Evolutionary conservation across 2,888 invertebrate species (phyloP).

Genomic region (Drosophila villosipedis): DNA sequence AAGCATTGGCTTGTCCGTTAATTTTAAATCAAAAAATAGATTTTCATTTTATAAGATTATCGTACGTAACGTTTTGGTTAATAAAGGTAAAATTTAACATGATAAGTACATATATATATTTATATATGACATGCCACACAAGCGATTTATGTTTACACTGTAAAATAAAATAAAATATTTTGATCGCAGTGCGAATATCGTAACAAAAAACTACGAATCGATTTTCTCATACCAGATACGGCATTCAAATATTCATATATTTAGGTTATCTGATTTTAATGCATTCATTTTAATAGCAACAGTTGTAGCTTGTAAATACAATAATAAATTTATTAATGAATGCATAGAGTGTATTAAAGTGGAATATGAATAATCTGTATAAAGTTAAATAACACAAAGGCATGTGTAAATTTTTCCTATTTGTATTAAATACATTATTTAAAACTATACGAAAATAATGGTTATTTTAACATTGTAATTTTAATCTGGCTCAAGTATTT

Average conservation of each 20-base stretch:
- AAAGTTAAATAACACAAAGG: constrained; percentile 27
- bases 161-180: constrained; percentile 7
- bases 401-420: constrained; percentile 19
- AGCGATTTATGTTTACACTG: background rate
- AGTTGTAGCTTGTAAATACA: constrained; percentile 32
- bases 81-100: constrained; percentile 18
- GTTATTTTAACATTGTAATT: background rate
- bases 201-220: background rate
- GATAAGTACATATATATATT: background rate
- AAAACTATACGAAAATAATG: constrained; percentile 9
- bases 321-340: constrained; percentile 5
- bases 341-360: constrained; percentile 30
- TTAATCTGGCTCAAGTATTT: background rate
- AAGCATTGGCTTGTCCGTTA: constrained; percentile 5
- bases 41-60: constrained; percentile 26
- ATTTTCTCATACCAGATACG: background rate
- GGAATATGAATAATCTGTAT: constrained; percentile 44
- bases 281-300: constrained; percentile 16
- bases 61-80: constrained; percentile 28
- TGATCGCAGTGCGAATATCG: constrained; percentile 9
- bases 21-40: background rate
- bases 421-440: constrained; percentile 22
- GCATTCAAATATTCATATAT: background rate
- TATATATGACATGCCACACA: background rate
- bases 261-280: background rate